A percentile compares a stretch with the other conserved stretches of the same genome.
These are phyloP conservation scores for Gymnocheta viridis DNA, from an alignment of 2,888 invertebrate genomes.

Conservation along the genomic window DNA sequence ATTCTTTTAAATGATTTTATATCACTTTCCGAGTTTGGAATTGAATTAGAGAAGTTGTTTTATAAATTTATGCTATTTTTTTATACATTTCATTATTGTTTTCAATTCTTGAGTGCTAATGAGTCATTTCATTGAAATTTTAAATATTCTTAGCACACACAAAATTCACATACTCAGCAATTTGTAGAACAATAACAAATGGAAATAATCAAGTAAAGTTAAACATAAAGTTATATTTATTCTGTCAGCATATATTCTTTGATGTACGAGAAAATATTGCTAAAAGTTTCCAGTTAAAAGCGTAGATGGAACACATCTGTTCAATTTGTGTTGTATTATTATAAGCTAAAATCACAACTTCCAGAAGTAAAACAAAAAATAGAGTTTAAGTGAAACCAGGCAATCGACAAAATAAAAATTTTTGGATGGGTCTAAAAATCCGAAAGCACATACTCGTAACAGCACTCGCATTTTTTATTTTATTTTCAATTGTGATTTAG, in stretches of 20 bases:
- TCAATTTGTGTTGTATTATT: slow-evolving; percentile 1
- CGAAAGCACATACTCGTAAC: too few species aligned
- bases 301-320: neutral
- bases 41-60: slow-evolving; percentile 7
- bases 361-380: neutral
- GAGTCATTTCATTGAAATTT: slow-evolving; percentile 57
- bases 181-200: slow-evolving; percentile 34
- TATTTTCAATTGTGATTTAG: too few species aligned
- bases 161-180: slow-evolving; percentile 30
- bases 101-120: slow-evolving; percentile 34
- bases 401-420: neutral
- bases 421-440: too few species aligned
- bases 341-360: slow-evolving; percentile 21
- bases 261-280: too few species aligned
- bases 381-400: neutral
- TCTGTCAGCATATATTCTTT: slow-evolving; percentile 24
- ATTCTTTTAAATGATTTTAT: slow-evolving; percentile 1
- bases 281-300: neutral
- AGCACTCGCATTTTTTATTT: too few species aligned
- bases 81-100: neutral
- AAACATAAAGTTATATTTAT: slow-evolving; percentile 7
- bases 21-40: slow-evolving; percentile 2
- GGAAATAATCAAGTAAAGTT: slow-evolving; percentile 30
- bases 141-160: slow-evolving; percentile 31
- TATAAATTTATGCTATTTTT: neutral